phyloP scores from a whole-genome alignment of 2,888 invertebrate genomes.

The Lithophane semibrunnea region DNA sequence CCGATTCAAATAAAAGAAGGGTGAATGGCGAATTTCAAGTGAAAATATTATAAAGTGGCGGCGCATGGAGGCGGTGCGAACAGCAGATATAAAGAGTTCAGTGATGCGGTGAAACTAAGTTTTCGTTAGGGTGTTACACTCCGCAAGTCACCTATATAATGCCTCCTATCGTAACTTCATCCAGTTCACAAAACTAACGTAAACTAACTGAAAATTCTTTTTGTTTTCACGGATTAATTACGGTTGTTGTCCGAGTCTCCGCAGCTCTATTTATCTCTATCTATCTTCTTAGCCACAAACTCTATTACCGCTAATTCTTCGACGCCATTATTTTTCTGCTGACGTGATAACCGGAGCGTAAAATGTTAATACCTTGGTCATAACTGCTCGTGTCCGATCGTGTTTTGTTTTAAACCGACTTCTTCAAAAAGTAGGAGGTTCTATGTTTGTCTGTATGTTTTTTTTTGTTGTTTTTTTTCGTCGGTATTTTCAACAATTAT shows the following conservation, averaged over 20 bases:
- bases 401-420: conserved; percentile 23
- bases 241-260: conserved; percentile 2
- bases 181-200: conserved; percentile 39
- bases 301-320: conserved; percentile 54
- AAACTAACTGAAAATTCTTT: conserved; percentile 32
- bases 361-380: conserved; percentile 27
- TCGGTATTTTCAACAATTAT: too few species aligned
- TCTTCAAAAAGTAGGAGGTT: too few species aligned
- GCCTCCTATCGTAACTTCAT: conserved; percentile 68
- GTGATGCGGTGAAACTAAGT: conserved; percentile 73
- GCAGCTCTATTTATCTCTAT: conserved; percentile 43
- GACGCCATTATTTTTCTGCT: conserved; percentile 54
- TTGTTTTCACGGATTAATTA: conserved; percentile 39
- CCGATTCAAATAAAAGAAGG: conserved; percentile 43
- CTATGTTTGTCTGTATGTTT: too few species aligned
- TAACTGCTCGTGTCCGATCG: conserved; percentile 10
- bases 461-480: too few species aligned
- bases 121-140: conserved; percentile 68
- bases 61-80: conserved; percentile 61
- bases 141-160: conserved; percentile 60
- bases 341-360: conserved; percentile 40
- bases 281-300: conserved; percentile 51
- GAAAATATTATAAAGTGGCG: conserved; percentile 65
- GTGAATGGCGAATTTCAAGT: conserved; percentile 43
- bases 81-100: conserved; percentile 74